Percentiles rank a stretch among this genome's conserved stretches.
Conservation (phyloP, 2,888 invertebrate genomes). For the Bedellia somnulentella region DNA sequence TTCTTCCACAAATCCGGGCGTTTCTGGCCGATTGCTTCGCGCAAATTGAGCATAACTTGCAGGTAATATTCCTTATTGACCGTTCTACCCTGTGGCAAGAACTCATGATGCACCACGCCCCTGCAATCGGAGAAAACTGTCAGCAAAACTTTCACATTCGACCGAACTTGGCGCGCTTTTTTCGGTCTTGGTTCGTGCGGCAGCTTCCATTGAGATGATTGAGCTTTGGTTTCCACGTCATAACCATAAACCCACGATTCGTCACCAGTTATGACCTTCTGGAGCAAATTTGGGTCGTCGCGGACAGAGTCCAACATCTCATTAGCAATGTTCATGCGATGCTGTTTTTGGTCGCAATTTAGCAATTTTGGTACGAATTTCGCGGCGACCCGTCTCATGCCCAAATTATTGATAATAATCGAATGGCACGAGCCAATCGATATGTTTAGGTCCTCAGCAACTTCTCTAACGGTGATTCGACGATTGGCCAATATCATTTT, state of each 20-base stretch:
- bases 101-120: too few species aligned
- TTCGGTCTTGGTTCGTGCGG: background rate
- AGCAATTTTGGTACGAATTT: slow-evolving; percentile 1
- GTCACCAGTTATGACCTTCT: background rate
- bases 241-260: slow-evolving; percentile 1
- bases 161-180: too few species aligned
- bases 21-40: too few species aligned
- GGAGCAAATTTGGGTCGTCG: background rate
- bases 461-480: slow-evolving; percentile 7
- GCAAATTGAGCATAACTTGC: too few species aligned
- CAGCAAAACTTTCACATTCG: too few species aligned
- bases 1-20: too few species aligned
- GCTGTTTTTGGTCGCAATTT: background rate
- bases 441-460: slow-evolving; percentile 2
- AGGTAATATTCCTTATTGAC: too few species aligned
- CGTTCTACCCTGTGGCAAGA: too few species aligned
- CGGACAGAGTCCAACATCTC: background rate
- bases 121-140: too few species aligned
- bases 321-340: background rate
- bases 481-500: slow-evolving; percentile 12
- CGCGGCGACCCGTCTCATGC: background rate
- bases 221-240: background rate
- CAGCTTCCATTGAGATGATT: background rate
- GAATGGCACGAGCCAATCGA: background rate
- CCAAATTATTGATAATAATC: background rate